These are phyloP conservation scores for Martes martes DNA, from an alignment of 2,113 vertebrate genomes.

Conservation along the genomic window DNA sequence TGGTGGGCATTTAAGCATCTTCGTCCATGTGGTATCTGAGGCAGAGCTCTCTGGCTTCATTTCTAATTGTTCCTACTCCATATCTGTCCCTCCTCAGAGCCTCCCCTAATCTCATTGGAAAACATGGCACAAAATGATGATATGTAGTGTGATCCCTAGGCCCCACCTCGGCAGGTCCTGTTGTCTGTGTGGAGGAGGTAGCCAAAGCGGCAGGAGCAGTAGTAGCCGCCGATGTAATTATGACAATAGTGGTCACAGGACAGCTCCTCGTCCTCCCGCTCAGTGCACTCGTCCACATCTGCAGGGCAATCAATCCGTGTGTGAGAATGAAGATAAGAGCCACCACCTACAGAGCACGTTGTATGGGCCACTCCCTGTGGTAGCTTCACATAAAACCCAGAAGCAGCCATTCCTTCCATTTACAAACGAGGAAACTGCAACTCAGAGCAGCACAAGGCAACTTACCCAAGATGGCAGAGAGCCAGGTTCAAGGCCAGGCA, in stretches of 20 bases:
- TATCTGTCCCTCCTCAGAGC: not conserved
- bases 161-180: constrained; percentile 93
- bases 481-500: not conserved
- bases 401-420: not conserved
- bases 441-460: not conserved
- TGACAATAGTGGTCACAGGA: constrained; percentile 96
- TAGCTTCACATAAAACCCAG: not conserved
- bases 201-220: constrained; percentile 97
- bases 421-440: not conserved
- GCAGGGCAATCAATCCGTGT: not conserved
- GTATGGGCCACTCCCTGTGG: too few relatives aligned
- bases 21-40: not conserved
- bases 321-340: not conserved
- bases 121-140: fast-evolving
- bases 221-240: constrained; percentile 95
- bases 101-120: not conserved
- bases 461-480: not conserved
- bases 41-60: not conserved
- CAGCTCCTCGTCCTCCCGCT: constrained; percentile 86
- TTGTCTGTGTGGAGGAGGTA: constrained; percentile 96
- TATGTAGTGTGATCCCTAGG: fast-evolving
- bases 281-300: constrained; percentile 95
- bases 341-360: not conserved
- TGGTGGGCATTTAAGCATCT: not conserved
- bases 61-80: not conserved